Conservation (phyloP, 1,140 invertebrate genomes). For the Trachymyrmex cornetzi region DNA sequence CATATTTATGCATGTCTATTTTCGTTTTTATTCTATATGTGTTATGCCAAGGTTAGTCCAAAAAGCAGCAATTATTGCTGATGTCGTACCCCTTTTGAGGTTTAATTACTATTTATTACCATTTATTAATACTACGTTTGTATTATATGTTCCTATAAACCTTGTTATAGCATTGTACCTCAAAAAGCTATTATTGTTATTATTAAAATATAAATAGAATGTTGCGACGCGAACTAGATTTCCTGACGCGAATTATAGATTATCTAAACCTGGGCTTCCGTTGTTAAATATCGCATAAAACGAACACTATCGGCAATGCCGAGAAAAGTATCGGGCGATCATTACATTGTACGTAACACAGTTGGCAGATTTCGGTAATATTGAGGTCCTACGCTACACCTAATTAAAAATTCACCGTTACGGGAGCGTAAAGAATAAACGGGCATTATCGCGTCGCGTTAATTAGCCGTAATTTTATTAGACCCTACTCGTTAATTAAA, state of each 20-base stretch:
- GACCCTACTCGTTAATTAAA: slow-evolving; percentile 8
- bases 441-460: background rate
- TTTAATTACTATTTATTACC: too few species aligned
- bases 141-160: too few species aligned
- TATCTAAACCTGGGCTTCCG: background rate
- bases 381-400: background rate
- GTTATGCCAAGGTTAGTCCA: too few species aligned
- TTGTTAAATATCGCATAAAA: background rate
- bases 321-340: slow-evolving; percentile 1
- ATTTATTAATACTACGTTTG: too few species aligned
- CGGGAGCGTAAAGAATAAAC: background rate
- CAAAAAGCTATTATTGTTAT: too few species aligned
- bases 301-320: background rate
- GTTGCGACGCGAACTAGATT: background rate
- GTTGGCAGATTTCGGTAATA: background rate
- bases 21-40: too few species aligned
- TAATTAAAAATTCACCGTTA: slow-evolving; percentile 15
- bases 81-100: too few species aligned
- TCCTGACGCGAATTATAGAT: background rate
- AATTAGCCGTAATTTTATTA: slow-evolving; percentile 20
- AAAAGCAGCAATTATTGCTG: too few species aligned
- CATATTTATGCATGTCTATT: too few species aligned
- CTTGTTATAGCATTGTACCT: too few species aligned
- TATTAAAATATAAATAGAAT: background rate
- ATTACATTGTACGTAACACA: background rate